These are phyloP conservation scores for Gasterosteus nipponicus DNA, from an alignment of 2,113 vertebrate genomes.

Conservation along the genomic window DNA sequence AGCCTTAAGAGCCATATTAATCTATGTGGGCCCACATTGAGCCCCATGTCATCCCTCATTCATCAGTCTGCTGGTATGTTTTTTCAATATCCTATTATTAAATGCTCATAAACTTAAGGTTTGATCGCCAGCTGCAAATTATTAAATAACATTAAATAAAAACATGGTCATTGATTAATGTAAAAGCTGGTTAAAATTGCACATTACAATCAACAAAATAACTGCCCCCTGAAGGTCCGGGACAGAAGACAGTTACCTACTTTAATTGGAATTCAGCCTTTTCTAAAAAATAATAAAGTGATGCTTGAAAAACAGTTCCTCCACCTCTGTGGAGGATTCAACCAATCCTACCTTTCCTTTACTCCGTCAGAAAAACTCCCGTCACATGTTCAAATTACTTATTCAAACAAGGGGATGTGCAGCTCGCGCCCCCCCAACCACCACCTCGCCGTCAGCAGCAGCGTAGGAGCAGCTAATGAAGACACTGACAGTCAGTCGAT, in stretches of 20 bases:
- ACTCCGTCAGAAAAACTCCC: conserved; percentile 13
- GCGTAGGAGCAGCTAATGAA: conserved; percentile 61
- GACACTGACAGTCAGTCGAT: conserved; percentile 39
- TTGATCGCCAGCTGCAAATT: not conserved
- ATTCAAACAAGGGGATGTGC: conserved; percentile 15
- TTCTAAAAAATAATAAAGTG: not conserved
- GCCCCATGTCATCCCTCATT: not conserved
- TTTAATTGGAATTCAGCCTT: not conserved
- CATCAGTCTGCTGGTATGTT: not conserved
- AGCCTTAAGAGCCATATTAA: not conserved
- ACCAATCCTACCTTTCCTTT: not conserved
- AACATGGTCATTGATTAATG: not conserved
- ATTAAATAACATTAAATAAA: not conserved
- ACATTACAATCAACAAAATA: not conserved
- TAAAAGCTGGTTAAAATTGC: not conserved
- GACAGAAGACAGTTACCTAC: not conserved
- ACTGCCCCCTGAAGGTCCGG: not conserved
- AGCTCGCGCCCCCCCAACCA: too few relatives aligned
- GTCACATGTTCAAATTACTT: conserved; percentile 25
- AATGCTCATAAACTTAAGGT: not conserved
- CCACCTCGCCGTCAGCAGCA: not conserved
- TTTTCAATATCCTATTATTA: not conserved
- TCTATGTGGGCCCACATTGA: not conserved
- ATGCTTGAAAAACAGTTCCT: not conserved
- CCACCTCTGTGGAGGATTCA: not conserved